Percentiles rank a stretch among this genome's conserved stretches.
Evolutionary conservation across 2,113 vertebrate species (phyloP).

Genomic region (Pedetes capensis): DNA sequence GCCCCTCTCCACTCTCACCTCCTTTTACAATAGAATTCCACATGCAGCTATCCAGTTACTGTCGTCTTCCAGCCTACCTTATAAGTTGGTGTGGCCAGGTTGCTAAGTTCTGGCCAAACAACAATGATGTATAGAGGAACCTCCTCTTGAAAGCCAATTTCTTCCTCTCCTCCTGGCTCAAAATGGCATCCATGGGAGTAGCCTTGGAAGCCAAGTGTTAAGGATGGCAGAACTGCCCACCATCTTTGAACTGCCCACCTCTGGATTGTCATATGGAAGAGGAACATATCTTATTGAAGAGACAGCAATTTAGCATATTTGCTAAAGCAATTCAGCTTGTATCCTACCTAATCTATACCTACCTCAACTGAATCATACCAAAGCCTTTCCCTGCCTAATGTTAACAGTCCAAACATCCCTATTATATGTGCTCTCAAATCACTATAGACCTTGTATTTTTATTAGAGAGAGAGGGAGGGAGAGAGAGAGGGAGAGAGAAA

Average conservation of each 20-base stretch:
- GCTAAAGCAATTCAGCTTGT: neutral
- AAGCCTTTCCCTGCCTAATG: neutral
- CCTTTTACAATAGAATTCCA: neutral
- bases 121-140: neutral
- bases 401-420: neutral
- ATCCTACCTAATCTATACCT: neutral
- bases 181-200: neutral
- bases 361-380: neutral
- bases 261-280: neutral
- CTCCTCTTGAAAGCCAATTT: neutral
- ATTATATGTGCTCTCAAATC: neutral
- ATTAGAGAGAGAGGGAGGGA: too few relatives aligned
- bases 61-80: neutral
- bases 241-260: neutral
- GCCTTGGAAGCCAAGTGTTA: neutral
- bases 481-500: neutral
- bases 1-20: neutral
- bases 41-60: neutral
- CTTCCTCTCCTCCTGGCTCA: neutral
- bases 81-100: neutral
- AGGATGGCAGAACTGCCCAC: neutral
- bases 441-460: neutral
- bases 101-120: neutral
- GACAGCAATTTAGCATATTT: neutral
- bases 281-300: neutral